These are phyloP conservation scores for Aphodius granarius DNA, from an alignment of 2,888 invertebrate species.

Conservation along the genomic window DNA sequence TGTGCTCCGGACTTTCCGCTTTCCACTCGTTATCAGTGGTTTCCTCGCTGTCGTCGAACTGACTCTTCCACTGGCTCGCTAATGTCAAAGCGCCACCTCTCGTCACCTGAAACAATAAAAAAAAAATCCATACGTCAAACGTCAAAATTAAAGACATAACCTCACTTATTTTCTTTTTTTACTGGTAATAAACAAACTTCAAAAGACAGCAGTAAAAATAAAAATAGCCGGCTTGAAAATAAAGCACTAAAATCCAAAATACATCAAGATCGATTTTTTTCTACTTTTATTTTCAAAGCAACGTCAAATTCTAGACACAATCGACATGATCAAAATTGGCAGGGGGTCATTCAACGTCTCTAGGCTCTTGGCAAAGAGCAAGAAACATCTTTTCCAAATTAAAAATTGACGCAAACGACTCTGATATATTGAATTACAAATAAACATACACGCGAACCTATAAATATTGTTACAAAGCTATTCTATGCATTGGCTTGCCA, in stretches of 20 bases:
- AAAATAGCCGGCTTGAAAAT: background rate
- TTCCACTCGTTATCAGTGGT: conserved; percentile 95
- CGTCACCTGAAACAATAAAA: conserved; percentile 73
- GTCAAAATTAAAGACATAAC: background rate
- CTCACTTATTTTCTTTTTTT: background rate
- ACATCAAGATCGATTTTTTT: background rate
- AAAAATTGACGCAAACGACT: background rate
- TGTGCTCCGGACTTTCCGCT: conserved; percentile 72
- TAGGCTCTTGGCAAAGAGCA: background rate
- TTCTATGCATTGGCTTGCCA: background rate
- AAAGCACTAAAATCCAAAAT: background rate
- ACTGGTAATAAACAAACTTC: background rate
- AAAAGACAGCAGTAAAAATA: background rate
- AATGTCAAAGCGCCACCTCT: conserved; percentile 84
- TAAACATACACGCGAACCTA: background rate
- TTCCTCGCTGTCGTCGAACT: conserved; percentile 94
- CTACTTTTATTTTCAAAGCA: background rate
- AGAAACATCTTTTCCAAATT: background rate
- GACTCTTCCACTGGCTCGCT: conserved; percentile 94
- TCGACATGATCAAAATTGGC: background rate
- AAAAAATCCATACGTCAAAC: too few relatives aligned
- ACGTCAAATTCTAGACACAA: too few relatives aligned
- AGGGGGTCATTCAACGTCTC: background rate
- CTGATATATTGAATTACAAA: background rate
- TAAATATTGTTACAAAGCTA: background rate